Conservation (phyloP, 2,888 invertebrate species). For the Nowickia ferox region DNA sequence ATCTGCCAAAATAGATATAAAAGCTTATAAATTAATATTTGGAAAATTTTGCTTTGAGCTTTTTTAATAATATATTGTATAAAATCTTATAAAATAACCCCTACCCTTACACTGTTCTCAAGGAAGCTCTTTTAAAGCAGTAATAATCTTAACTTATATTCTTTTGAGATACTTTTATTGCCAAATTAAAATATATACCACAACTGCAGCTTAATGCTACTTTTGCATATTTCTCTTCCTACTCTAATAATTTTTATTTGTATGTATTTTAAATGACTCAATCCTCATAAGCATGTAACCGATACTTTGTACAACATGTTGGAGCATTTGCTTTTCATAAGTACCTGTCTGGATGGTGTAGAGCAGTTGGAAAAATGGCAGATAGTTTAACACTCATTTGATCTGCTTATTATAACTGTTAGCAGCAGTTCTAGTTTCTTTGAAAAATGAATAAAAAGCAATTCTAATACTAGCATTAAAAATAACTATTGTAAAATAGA, state of each 20-base stretch:
- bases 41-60: no score
- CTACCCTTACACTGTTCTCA: no score
- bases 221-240: not conserved
- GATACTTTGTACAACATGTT: constrained; percentile 14
- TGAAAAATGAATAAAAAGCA: constrained; percentile 10
- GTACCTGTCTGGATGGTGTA: not conserved
- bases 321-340: constrained; percentile 17
- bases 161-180: not conserved
- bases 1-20: no score
- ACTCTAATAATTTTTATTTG: no score
- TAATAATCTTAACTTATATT: no score
- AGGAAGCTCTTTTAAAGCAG: no score
- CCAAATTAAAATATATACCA: constrained; percentile 34
- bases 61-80: no score
- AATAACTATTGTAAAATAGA: constrained; percentile 26
- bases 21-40: no score
- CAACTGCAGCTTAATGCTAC: not conserved
- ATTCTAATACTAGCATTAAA: not conserved
- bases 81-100: no score
- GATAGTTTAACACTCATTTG: constrained; percentile 56
- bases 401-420: constrained; percentile 33
- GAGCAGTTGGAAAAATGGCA: not conserved
- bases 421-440: not conserved
- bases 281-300: constrained; percentile 31
- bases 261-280: constrained; percentile 43